Percentiles rank a stretch among this genome's conserved stretches.
These are phyloP conservation scores for Hippopotamyrus pictus DNA, from an alignment of 2,797 vertebrate genomes.

Conservation along the genomic window DNA sequence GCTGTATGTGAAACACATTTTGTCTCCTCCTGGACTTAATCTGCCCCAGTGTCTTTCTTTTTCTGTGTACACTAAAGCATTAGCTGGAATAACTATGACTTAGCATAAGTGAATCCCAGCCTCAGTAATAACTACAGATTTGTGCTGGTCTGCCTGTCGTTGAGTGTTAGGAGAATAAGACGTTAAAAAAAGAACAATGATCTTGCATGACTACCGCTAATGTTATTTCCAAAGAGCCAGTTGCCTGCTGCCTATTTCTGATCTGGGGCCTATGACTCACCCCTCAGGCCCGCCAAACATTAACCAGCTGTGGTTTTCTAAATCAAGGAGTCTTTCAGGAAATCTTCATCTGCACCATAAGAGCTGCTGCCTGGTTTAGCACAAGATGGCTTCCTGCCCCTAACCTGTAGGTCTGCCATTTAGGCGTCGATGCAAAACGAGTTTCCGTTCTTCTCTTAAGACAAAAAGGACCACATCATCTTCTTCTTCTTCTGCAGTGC, in stretches of 20 bases:
- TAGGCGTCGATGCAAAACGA: neutral
- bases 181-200: conserved; percentile 31
- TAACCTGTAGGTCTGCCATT: neutral
- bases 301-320: conserved; percentile 1
- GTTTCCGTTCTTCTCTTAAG: neutral
- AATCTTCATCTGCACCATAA: neutral
- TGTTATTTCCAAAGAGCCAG: neutral
- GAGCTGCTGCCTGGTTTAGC: conserved; percentile 18
- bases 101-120: neutral
- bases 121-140: neutral
- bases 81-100: neutral
- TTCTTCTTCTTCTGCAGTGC: neutral
- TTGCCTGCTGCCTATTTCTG: conserved; percentile 5
- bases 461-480: neutral
- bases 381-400: neutral
- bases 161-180: conserved; percentile 28
- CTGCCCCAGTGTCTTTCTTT: neutral
- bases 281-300: neutral
- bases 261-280: conserved; percentile 7
- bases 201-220: neutral
- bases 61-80: neutral
- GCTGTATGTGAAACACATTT: neutral
- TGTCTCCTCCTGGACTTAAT: neutral
- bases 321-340: neutral
- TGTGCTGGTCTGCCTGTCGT: neutral